Percentiles rank a stretch among this genome's conserved stretches.
Conservation (phyloP, 2,888 invertebrate genomes). For the Anagyrus pseudococci region DNA sequence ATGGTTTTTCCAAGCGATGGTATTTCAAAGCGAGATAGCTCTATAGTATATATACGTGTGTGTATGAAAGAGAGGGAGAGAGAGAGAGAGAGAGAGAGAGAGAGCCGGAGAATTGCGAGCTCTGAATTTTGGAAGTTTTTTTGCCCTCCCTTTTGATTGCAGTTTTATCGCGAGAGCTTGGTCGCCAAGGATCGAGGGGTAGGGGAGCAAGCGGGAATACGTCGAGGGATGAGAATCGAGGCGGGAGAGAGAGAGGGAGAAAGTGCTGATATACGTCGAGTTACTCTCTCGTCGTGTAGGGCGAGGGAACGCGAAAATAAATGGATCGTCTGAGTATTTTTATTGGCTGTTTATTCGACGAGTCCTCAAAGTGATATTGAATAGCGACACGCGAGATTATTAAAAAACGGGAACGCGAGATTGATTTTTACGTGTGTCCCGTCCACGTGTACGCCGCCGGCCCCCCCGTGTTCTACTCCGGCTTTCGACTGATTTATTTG, state of each 20-base stretch:
- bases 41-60: too few species aligned
- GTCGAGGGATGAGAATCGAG: too few species aligned
- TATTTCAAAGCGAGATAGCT: too few species aligned
- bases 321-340: neutral
- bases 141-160: neutral
- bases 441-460: too few species aligned
- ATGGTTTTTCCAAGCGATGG: too few species aligned
- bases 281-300: neutral
- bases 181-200: too few species aligned
- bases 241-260: too few species aligned
- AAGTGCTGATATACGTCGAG: neutral
- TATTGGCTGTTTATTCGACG: neutral
- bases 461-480: too few species aligned
- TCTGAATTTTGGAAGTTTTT: neutral
- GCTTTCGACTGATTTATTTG: too few species aligned
- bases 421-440: too few species aligned
- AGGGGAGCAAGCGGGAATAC: too few species aligned
- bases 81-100: neutral
- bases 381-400: neutral
- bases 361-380: neutral
- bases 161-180: neutral
- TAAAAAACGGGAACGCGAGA: too few species aligned
- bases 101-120: neutral
- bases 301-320: neutral
- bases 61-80: neutral